Evolutionary conservation across 2,113 vertebrate species (phyloP), one percentile per base, ranked within the genome.

Genomic region (Petaurus breviceps): DNA sequence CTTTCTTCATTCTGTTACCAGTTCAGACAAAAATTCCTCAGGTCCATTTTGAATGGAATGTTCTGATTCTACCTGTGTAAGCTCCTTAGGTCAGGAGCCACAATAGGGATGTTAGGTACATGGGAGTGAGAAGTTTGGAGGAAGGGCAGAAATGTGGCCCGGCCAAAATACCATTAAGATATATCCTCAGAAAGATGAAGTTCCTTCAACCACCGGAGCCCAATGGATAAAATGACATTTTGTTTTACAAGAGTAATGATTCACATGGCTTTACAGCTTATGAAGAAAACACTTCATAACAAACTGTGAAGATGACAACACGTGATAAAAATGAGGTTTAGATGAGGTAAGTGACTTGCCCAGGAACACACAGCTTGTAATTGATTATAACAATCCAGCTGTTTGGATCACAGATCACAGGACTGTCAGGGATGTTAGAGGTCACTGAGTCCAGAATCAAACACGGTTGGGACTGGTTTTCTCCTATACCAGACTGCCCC

Each of bases 161-260:
- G 90, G 94, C 43, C 90, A 54, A 96, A 92, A 93, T 31, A 84
- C 12, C 57, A 77, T 51, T 90, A 77, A 22, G 68, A 77, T 22
- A 22, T n/a, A 77, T n/a, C 37, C n/a, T 77, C 37, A 19, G 61
- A 77, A n/a, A n/a, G 28, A 77, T 8, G 57, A 94, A 90, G 28
- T 84, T 93, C 84, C 12, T 92, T 94, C 55, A n/a, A 93, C 0
- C 28, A 91, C 0, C 3, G 0, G 61, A 50, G 84, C 93, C 93
- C 96, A 94, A 25, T 52, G 90, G 57, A 94, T 47, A 49, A 90
- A 47, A 46, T 3, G 9, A 57, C 16, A 77, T 90, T 95, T 90
- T 96, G 8, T 94, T 95, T 54, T 95, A 43, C 95, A 94, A 93
- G 51, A 92, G 0, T 6, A n/a, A 77, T 77, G 68, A 77, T n/a